Base-by-base conservation (phyloP, 2,797 vertebrate genomes). In the Champsocephalus esox region DNA sequence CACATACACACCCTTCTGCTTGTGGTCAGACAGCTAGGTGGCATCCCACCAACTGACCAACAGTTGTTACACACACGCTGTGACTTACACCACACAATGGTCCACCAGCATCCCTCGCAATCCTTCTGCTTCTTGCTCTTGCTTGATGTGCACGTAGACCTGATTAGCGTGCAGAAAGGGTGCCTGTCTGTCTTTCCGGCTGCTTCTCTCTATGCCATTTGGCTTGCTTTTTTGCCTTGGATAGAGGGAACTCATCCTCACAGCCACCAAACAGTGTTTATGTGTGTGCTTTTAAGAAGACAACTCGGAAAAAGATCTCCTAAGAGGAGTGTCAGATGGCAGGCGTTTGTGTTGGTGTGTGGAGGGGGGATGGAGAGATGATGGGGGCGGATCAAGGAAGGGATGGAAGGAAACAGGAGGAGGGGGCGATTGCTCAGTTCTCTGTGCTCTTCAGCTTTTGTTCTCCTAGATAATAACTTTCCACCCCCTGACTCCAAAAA, bases 261-360 rank as follows among this genome's bases (percentile, higher is more conserved):
- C 66, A 56, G 61, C 51, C 67, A 79, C 52, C 61, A 62, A 61
- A 66, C 78, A 83, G 63, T 69, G 73, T 51, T 34, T 67, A 43
- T 66, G 51, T 70, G 63, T 60, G 66, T 32, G 19, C 60, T 24
- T 64, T 88, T 83, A 65, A 70, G 73, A 80, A 79, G 78, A 84
- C 65, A 63, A 75, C 66, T 77, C 85, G 75, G 76, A 86, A 90
- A 85, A 75, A 84, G 60, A 75, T 80, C 75, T 92, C 90, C 87
- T 87, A 58, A 63, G 79, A 92, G 82, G 77, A 87, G 91, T 92
- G 92, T 94, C 93, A 92, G 91, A 92, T 95, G 92, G 92, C 93
- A 89, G 81, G 83, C 88, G 80, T 83, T 85, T 88, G 89, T 90
- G 84, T 79, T 83, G 72, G 81, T 83, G 80, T 81, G 65, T 72